Percentiles rank a stretch among this genome's conserved stretches.
These are phyloP conservation scores for Ellobius talpinus DNA, from an alignment of 2,113 vertebrate species.

Conservation along the genomic window DNA sequence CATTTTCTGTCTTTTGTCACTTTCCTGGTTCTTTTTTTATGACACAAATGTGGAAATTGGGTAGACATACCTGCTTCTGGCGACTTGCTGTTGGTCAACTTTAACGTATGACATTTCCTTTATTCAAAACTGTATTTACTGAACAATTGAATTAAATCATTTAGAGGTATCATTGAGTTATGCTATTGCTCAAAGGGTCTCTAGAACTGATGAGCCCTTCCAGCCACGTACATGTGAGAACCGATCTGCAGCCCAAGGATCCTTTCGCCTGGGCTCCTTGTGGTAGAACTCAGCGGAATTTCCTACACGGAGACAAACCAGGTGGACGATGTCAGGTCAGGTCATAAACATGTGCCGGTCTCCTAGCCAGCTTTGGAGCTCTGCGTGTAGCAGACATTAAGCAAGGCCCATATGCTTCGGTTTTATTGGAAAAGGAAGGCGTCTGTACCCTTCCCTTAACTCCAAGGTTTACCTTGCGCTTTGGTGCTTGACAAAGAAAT, in stretches of 20 bases:
- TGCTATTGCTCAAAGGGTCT: not conserved
- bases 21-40: not conserved
- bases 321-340: not conserved
- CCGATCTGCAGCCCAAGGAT: not conserved
- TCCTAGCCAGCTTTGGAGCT: not conserved
- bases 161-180: not conserved
- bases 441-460: not conserved
- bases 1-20: not conserved
- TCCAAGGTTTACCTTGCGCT: not conserved
- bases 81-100: not conserved
- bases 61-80: not conserved
- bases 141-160: not conserved
- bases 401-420: not conserved
- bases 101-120: conserved; percentile 12
- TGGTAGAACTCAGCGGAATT: not conserved
- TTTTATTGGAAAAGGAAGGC: not conserved
- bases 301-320: not conserved
- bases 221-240: not conserved
- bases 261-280: not conserved
- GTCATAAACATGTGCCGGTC: not conserved
- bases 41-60: not conserved
- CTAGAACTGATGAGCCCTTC: not conserved
- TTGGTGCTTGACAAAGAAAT: not conserved
- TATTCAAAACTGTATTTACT: not conserved
- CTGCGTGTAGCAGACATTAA: not conserved